These are phyloP conservation scores for Endomychus coccineus DNA, from an alignment of 2,888 invertebrate genomes.

Conservation along the genomic window DNA sequence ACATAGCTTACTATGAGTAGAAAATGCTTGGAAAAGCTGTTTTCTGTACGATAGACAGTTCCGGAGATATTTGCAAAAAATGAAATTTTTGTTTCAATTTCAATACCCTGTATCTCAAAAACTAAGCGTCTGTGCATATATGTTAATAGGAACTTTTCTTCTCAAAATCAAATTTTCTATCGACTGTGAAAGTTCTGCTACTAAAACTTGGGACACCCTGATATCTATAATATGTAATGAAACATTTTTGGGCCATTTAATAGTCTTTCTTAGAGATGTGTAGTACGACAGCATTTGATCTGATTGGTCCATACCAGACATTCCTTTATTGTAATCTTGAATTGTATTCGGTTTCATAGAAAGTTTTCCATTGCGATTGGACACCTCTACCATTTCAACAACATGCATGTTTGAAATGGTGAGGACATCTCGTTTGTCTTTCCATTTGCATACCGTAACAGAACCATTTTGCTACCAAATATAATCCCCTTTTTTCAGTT, in stretches of 20 bases:
- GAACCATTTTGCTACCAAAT: slow-evolving; percentile 22
- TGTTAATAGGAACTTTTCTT: no score
- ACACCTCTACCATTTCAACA: slow-evolving; percentile 23
- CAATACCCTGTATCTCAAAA: no score
- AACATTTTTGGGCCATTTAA: slow-evolving; percentile 20
- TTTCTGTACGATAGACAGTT: no score
- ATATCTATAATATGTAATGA: slow-evolving; percentile 9
- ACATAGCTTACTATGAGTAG: no score
- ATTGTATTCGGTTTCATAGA: slow-evolving; percentile 25
- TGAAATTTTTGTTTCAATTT: no score
- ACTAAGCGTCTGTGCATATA: no score
- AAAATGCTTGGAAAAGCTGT: no score
- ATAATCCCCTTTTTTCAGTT: slow-evolving; percentile 24
- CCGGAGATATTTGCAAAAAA: no score
- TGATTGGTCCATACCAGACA: slow-evolving; percentile 24
- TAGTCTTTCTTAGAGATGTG: slow-evolving; percentile 23
- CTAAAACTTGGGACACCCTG: no score
- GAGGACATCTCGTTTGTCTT: slow-evolving; percentile 22
- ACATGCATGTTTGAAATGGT: slow-evolving; percentile 24
- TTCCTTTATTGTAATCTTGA: slow-evolving; percentile 24
- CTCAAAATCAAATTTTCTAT: no score
- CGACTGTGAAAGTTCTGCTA: no score
- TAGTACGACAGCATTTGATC: slow-evolving; percentile 26
- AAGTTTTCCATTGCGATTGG: slow-evolving; percentile 24
- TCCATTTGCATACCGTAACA: slow-evolving; percentile 23